phyloP scores from a whole-genome alignment of 2,888 invertebrate species.

The Drosophila flavopinicola region DNA sequence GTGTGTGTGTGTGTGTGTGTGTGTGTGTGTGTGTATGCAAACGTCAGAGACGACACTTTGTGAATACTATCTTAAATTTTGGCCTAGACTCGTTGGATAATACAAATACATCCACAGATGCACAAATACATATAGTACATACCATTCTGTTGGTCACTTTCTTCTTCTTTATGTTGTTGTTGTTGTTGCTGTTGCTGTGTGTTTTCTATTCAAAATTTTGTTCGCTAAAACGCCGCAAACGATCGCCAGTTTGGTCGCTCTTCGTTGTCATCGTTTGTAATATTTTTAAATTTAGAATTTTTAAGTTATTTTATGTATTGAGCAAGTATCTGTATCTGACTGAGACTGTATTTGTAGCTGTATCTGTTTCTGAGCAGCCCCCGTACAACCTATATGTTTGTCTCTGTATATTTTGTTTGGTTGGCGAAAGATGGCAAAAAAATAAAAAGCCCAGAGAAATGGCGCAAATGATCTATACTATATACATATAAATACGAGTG shows the following conservation, averaged over 20 bases:
- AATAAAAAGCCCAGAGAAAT: slow-evolving; percentile 40
- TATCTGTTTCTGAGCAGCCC: slow-evolving; percentile 21
- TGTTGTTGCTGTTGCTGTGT: slow-evolving; percentile 22
- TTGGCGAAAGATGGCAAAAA: slow-evolving; percentile 48
- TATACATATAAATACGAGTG: slow-evolving; percentile 30
- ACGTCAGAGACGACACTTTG: slow-evolving; percentile 71
- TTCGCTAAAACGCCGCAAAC: slow-evolving; percentile 55
- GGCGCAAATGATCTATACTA: slow-evolving; percentile 59
- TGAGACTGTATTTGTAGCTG: slow-evolving; percentile 18
- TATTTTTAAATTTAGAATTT: slow-evolving; percentile 81
- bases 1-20: slow-evolving; percentile 34
- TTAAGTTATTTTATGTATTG: slow-evolving; percentile 78
- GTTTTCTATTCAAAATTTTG: slow-evolving; percentile 32
- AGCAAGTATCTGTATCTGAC: slow-evolving; percentile 61
- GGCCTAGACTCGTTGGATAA: slow-evolving; percentile 49
- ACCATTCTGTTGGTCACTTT: slow-evolving; percentile 44
- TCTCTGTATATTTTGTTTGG: slow-evolving; percentile 51
- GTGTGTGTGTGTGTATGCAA: slow-evolving; percentile 47
- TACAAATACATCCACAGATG: slow-evolving; percentile 18
- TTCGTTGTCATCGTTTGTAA: slow-evolving; percentile 80
- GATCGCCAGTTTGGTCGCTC: slow-evolving; percentile 62
- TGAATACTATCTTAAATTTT: slow-evolving; percentile 53
- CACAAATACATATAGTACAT: slow-evolving; percentile 34
- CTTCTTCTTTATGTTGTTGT: slow-evolving; percentile 14
- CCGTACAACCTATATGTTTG: slow-evolving; percentile 6